Evolutionary conservation across 2,797 vertebrate species (phyloP).

Genomic region (Chloroceryle inda): DNA sequence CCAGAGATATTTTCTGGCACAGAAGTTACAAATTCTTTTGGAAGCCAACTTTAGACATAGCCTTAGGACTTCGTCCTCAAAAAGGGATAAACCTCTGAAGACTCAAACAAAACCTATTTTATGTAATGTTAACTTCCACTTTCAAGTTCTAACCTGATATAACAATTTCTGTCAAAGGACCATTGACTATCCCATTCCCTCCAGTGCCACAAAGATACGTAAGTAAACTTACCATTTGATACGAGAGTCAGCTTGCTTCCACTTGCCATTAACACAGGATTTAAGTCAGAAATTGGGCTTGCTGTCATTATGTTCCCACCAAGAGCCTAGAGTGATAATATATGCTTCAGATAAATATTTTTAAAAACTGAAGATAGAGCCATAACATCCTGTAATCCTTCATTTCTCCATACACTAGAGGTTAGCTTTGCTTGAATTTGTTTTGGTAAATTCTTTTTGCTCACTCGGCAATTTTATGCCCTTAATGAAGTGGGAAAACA

Average conservation of each 20-base stretch:
- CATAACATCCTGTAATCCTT: not conserved
- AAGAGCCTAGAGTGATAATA: constrained; percentile 83
- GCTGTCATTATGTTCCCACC: constrained; percentile 98
- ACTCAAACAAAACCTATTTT: not conserved
- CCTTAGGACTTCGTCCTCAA: not conserved
- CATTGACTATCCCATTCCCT: not conserved
- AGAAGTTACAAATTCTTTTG: not conserved
- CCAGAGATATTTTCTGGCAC: not conserved
- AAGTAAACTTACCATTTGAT: constrained; percentile 84
- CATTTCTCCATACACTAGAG: not conserved
- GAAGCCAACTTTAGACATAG: not conserved
- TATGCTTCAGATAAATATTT: not conserved
- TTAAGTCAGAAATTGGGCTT: constrained; percentile 98
- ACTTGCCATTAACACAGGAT: constrained; percentile 94
- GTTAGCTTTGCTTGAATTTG: not conserved
- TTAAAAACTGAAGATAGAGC: not conserved
- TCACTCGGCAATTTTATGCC: not conserved
- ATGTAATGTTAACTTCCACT: not conserved
- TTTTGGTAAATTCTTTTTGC: not conserved
- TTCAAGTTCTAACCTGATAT: not conserved
- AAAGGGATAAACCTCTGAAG: not conserved
- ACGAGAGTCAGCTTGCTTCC: constrained; percentile 86
- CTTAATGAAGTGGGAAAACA: not conserved
- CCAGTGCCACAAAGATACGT: not conserved
- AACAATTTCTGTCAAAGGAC: not conserved